Base-by-base conservation (phyloP, 2,113 vertebrate species). In the Nanorana parkeri region DNA sequence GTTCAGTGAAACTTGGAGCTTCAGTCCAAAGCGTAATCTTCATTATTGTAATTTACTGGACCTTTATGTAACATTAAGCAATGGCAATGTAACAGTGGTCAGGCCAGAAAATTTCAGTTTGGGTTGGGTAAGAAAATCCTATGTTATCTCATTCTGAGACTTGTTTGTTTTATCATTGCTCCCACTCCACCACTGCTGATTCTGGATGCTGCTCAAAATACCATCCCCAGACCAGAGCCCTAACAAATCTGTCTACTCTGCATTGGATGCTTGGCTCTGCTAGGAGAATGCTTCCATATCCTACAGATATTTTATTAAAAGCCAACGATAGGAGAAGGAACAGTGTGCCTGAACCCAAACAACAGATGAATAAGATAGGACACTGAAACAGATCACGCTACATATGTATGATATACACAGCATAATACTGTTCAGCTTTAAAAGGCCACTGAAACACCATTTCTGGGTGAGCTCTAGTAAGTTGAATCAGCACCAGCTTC, bases 131-230 rank as follows among this genome's bases (percentile, higher is more conserved):
- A 15, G 13, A 47, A 13, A 47, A 47, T 47, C 3, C 41, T 15
- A 36, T 36, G 41, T 80, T 23, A 67, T 67, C n/a, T 75, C 41
- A 15, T 56, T 85, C 67, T 86, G 77, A 72, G 36, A 69, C 86
- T 85, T 87, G 86, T 77, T 89, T 87, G 68, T 87, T 87, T 88
- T 88, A 86, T 80, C 83, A 91, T 87, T 82, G 84, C 54, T 67
- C 51, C 67, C 51, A 55, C 85, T 89, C 65, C 58, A 85, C 6
- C 77, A 79, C 81, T 76, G 58, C 80, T 63, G 51, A 74, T 78
- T 83, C 75, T 90, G 86, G 85, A 81, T 28, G 61, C 20, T 32
- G 20, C 32, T 88, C 85, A 88, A 72, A n/a, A 73, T 63, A 85
- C 20, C 78, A 83, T 78, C 78, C 36, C 80, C 83, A 23, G 16